Conservation (phyloP, 1,140 invertebrate species). For the Drosophila kohkoa region DNA sequence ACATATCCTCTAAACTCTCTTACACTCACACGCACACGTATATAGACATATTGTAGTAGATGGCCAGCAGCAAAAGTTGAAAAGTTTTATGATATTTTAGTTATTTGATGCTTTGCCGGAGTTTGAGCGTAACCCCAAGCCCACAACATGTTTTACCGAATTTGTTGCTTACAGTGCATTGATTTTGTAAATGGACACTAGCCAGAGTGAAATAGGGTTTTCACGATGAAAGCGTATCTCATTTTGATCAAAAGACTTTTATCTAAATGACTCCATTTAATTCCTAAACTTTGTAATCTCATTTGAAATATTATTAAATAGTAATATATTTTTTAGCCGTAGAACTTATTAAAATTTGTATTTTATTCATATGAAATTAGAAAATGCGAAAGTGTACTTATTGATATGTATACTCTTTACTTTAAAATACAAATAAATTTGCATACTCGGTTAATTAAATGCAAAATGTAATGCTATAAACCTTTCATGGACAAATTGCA, state of each 20-base stretch:
- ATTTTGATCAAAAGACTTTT: no score
- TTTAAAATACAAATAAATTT: no score
- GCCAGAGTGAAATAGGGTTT: background rate
- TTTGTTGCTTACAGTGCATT: constrained; percentile 31
- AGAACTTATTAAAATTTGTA: no score
- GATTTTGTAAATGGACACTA: constrained; percentile 41
- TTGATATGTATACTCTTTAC: no score
- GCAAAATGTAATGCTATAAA: background rate
- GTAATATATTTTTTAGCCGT: no score
- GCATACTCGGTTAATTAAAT: background rate
- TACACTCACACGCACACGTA: background rate
- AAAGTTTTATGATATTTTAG: constrained; percentile 78
- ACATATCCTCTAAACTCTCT: background rate
- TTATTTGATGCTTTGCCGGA: constrained; percentile 58
- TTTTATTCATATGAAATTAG: no score
- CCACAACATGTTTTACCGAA: constrained; percentile 15
- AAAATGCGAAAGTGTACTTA: no score
- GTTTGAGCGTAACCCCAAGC: constrained; percentile 18
- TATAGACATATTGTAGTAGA: constrained; percentile 22
- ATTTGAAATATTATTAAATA: no score
- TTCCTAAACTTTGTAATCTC: no score
- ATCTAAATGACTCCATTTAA: no score
- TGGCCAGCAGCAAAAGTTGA: constrained; percentile 59
- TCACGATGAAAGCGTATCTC: no score
- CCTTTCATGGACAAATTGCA: background rate